Evolutionary conservation across 2,797 vertebrate genomes (phyloP).

Genomic region (Gila robusta): DNA sequence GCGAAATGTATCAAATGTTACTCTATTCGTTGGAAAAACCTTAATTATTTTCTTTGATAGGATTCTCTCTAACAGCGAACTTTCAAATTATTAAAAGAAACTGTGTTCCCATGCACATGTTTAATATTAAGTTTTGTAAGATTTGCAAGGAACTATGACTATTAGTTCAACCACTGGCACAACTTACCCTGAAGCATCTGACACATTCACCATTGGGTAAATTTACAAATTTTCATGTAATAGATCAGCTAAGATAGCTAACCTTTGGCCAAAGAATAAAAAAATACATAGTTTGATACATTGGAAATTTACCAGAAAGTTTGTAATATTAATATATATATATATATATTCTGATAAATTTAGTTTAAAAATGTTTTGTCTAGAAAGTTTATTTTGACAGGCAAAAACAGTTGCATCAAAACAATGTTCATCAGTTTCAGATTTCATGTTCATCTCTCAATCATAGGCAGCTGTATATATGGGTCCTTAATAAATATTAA

Average conservation of each 20-base stretch:
- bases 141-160: neutral
- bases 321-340: neutral
- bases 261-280: neutral
- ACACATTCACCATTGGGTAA: neutral
- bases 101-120: neutral
- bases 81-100: neutral
- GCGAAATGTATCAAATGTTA: neutral
- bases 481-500: neutral
- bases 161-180: neutral
- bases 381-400: neutral
- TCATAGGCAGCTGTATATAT: slow-evolving; percentile 10
- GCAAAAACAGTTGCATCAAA: neutral
- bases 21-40: neutral
- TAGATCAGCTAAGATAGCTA: neutral
- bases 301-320: neutral
- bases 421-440: neutral
- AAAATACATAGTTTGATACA: neutral
- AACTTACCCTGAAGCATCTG: neutral
- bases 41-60: no score
- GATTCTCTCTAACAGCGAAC: neutral
- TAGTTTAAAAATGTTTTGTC: neutral
- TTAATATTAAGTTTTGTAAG: neutral
- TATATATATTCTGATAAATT: neutral
- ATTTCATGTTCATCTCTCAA: neutral
- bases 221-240: neutral